phyloP scores from a whole-genome alignment of 2,888 invertebrate species.

The Xestoiulus laeticollis region DNA sequence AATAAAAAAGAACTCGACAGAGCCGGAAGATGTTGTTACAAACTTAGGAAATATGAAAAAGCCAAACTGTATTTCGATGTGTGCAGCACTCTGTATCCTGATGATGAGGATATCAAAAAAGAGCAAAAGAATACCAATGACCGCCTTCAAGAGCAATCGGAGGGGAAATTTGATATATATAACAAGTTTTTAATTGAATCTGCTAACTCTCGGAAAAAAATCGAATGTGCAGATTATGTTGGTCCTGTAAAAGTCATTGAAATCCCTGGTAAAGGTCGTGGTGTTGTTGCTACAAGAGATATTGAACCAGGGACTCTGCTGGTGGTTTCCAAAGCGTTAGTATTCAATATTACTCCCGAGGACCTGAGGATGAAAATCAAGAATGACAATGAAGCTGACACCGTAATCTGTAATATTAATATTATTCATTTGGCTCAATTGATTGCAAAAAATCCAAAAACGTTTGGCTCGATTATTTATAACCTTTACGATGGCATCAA shows the following conservation, averaged over 20 bases:
- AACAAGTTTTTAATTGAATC: background rate
- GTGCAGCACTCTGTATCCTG: background rate
- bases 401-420: background rate
- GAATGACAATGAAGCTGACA: background rate
- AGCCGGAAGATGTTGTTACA: conserved; percentile 18
- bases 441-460: conserved; percentile 5
- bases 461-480: background rate
- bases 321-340: background rate
- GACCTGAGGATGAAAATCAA: background rate
- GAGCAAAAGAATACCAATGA: background rate
- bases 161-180: background rate
- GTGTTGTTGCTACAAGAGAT: conserved; percentile 36
- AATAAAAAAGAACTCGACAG: background rate
- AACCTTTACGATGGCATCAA: background rate
- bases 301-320: background rate
- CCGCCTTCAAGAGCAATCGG: background rate
- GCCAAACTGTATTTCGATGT: background rate
- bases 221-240: conserved; percentile 42
- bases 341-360: background rate
- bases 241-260: background rate
- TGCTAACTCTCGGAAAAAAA: background rate
- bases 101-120: background rate
- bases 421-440: conserved; percentile 11
- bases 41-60: background rate
- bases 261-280: conserved; percentile 2